Evolutionary conservation across 1,140 invertebrate genomes (phyloP).

Genomic region (Cepaea nemoralis): DNA sequence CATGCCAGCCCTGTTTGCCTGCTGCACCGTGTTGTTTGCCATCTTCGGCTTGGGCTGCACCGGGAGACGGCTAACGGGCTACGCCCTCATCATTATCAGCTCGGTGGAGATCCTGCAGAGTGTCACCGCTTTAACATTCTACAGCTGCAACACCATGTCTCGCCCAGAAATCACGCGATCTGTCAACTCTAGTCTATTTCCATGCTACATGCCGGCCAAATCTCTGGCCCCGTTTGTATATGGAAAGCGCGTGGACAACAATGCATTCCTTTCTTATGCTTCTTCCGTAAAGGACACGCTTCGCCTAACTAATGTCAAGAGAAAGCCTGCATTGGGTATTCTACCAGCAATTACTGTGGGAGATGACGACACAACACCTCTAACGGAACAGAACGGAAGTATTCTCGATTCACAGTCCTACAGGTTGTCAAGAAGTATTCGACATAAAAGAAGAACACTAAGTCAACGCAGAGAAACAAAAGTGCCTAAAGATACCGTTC

Average conservation of each 20-base stretch:
- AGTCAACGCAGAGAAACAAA: background rate
- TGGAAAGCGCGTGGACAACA: background rate
- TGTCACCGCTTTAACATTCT: conserved; percentile 32
- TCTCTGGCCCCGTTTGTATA: background rate
- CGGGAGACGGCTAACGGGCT: conserved; percentile 38
- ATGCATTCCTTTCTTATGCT: background rate
- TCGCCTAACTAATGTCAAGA: background rate
- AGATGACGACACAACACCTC: no score
- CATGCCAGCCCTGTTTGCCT: conserved; percentile 45
- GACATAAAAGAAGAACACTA: background rate
- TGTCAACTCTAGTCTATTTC: conserved; percentile 14
- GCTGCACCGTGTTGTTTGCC: conserved; percentile 40
- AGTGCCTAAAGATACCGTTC: background rate
- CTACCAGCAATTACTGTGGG: no score
- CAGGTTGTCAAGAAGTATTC: background rate
- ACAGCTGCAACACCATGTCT: conserved; percentile 12
- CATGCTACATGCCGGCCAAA: background rate
- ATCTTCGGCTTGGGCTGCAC: conserved; percentile 50
- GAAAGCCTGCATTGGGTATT: no score
- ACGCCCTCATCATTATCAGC: conserved; percentile 43
- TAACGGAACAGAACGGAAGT: background rate
- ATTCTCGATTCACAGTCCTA: background rate
- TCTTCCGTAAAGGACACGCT: background rate
- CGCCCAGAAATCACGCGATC: background rate
- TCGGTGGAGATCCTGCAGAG: conserved; percentile 30